These are phyloP conservation scores for Rhagoletis pomonella DNA, from an alignment of 1,140 invertebrate species.

Conservation along the genomic window DNA sequence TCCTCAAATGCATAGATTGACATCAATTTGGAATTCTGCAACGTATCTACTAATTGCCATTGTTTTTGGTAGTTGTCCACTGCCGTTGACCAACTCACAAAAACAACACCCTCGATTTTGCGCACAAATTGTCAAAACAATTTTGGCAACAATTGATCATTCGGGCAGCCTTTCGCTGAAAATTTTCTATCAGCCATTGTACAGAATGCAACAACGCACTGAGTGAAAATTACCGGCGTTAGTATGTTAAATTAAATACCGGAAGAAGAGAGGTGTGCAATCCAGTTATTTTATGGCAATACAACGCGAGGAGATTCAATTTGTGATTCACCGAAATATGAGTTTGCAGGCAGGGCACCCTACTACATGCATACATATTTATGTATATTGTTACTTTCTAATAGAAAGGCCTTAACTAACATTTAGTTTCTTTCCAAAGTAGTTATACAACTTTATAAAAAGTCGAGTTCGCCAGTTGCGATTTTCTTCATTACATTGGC, in stretches of 20 bases:
- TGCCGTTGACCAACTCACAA: neutral
- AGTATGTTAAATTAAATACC: neutral
- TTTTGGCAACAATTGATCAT: constrained; percentile 36
- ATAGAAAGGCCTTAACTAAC: too few relatives aligned
- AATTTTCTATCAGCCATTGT: neutral
- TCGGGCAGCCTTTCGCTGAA: neutral
- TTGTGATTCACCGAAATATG: neutral
- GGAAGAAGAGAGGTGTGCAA: neutral
- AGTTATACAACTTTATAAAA: too few relatives aligned
- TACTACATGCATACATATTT: too few relatives aligned
- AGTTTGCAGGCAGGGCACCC: too few relatives aligned
- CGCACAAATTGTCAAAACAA: constrained; percentile 31
- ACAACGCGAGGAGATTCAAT: neutral
- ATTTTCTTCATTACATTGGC: too few relatives aligned
- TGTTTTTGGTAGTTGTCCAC: neutral
- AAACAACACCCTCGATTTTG: neutral
- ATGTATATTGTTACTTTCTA: too few relatives aligned
- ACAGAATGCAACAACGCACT: neutral
- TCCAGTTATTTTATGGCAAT: neutral
- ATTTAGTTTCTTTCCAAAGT: too few relatives aligned
- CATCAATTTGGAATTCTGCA: neutral
- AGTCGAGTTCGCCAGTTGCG: too few relatives aligned
- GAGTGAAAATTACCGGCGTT: neutral
- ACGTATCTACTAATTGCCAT: neutral
- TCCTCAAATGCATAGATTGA: neutral